Evolutionary conservation across 2,888 invertebrate species (phyloP), one percentile per base, ranked within the genome.

Genomic region (Clostera curtula): DNA sequence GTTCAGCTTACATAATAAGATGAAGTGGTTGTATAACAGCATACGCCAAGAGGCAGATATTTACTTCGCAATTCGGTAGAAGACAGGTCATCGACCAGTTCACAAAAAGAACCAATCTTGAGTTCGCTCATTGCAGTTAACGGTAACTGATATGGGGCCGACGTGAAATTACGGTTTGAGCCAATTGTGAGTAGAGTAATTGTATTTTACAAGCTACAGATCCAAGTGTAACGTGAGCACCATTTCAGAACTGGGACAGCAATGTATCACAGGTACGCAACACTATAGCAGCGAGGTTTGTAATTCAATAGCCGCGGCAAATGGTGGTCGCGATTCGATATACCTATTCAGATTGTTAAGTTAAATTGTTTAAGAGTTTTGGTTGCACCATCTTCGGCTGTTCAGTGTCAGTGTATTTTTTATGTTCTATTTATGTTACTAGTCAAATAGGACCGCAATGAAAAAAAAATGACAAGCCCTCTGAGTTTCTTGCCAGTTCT

Each of bases 31-130:
- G 24, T 40, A 42, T 34, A 36, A 42, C n/a, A n/a, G n/a, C n/a
- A n/a, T n/a, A 25, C 42, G 29, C 28, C 40, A 31, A 22, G 42
- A 40, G 39, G 15, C 28, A 42, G 42, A 44, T 33, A 24, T 36
- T 20, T 29, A 36, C 26, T 24, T 23, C 25, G 31, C 29, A 12
- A 34, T 19, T 31, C 33, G 36, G 39, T 39, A 36, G 29, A 36
- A 38, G 35, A 41, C 43, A 39, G 64, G 61, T 66, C 69, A 57
- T 55, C 49, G 68, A 63, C 64, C 68, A 58, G 34, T 29, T 40
- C 40, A 56, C 49, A 67, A 68, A 67, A 66, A 64, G 44, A 53
- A 51, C 50, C 50, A 48, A 51, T 56, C 49, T 43, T 39, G 46
- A 48, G 49, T 47, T 45, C 45, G 49, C 51, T 56, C 46, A 63